Evolutionary conservation across 2,113 vertebrate genomes (phyloP).

Genomic region (Otus sunia): DNA sequence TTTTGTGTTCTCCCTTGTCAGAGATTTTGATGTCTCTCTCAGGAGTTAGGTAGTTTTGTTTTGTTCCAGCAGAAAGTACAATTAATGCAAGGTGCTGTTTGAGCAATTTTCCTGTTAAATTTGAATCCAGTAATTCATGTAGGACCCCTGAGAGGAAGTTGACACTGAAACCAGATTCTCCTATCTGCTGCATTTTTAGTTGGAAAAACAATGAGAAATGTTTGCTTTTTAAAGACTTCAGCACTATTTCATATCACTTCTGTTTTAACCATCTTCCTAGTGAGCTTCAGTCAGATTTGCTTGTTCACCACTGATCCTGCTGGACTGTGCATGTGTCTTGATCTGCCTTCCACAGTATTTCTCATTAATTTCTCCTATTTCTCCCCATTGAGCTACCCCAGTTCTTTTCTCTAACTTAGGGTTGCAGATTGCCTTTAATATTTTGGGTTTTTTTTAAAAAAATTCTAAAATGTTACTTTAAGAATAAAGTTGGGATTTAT

Average conservation of each 20-base stretch:
- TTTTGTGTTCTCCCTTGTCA: neutral
- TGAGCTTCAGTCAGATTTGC: neutral
- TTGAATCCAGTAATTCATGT: neutral
- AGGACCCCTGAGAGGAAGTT: slow-evolving; percentile 15
- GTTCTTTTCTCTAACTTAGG: neutral
- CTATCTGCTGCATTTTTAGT: neutral
- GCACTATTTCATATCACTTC: neutral
- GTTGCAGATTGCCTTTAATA: neutral
- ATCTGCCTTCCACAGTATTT: neutral
- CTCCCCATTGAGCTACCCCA: neutral
- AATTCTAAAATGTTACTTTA: neutral
- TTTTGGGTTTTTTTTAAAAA: too few species aligned
- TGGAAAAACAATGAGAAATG: neutral
- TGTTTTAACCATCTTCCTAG: neutral
- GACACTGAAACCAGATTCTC: neutral
- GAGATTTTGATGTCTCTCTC: slow-evolving; percentile 32
- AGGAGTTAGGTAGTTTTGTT: neutral
- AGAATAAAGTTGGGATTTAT: neutral
- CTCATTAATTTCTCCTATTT: neutral
- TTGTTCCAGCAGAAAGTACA: neutral
- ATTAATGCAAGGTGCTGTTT: slow-evolving; percentile 3
- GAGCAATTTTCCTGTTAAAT: slow-evolving; percentile 11
- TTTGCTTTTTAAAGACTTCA: neutral
- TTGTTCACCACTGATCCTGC: neutral
- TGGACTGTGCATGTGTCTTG: neutral